Percentiles rank a stretch among this genome's conserved stretches.
Conservation (phyloP, 2,113 vertebrate genomes). For the Oreochromis tanganicae region DNA sequence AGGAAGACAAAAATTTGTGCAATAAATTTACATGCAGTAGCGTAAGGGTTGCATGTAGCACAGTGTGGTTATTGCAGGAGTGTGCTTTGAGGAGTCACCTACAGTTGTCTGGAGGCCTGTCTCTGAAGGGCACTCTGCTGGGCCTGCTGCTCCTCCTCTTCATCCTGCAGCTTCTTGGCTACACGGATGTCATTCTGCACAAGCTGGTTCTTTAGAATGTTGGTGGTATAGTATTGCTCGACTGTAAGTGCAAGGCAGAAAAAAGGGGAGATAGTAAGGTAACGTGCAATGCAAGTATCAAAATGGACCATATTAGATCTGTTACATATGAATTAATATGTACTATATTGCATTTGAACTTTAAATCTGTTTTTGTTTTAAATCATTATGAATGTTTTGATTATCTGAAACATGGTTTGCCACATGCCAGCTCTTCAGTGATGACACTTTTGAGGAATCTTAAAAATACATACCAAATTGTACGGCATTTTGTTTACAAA, state of each 20-base stretch:
- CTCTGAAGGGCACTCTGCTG: conserved; percentile 33
- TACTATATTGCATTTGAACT: neutral
- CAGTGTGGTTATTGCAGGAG: neutral
- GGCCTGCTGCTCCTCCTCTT: conserved; percentile 64
- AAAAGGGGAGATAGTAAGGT: neutral
- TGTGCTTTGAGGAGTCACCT: neutral
- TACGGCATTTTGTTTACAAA: neutral
- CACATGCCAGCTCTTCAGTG: neutral
- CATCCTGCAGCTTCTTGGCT: conserved; percentile 70
- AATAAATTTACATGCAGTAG: neutral
- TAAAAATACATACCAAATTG: neutral
- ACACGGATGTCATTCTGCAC: conserved; percentile 73
- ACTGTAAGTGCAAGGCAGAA: conserved; percentile 27
- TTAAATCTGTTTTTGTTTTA: neutral
- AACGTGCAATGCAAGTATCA: neutral
- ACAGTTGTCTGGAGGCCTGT: conserved; percentile 58
- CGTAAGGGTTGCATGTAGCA: neutral
- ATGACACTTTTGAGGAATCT: neutral
- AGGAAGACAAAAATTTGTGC: neutral
- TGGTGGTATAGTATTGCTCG: conserved; percentile 74
- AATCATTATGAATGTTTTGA: neutral
- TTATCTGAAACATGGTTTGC: neutral
- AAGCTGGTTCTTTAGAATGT: conserved; percentile 72
- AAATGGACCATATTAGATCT: neutral
- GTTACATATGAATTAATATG: neutral